Conservation (phyloP, 2,113 vertebrate species). For the Microcebus jonahi region DNA sequence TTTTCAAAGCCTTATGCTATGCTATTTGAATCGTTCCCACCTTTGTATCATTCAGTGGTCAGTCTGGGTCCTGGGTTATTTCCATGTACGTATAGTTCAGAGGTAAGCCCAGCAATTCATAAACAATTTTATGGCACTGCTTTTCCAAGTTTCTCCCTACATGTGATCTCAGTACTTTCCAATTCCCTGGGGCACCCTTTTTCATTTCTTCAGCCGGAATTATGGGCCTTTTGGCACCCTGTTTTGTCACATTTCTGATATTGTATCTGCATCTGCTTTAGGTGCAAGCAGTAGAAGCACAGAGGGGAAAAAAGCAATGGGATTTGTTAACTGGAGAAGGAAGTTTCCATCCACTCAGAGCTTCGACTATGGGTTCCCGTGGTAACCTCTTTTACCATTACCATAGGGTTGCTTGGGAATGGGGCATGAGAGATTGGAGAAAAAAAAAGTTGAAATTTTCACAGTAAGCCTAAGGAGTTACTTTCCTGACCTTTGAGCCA, state of each 20-base stretch:
- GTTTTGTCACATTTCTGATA: neutral
- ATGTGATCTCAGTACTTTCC: neutral
- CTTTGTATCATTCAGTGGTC: neutral
- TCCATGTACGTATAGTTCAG: neutral
- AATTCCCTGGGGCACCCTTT: neutral
- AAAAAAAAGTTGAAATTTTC: neutral
- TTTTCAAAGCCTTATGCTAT: neutral
- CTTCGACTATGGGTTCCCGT: neutral
- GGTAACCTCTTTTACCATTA: neutral
- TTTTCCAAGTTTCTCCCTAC: conserved; percentile 16
- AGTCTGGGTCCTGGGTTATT: neutral
- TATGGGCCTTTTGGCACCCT: neutral
- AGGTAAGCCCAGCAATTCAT: neutral
- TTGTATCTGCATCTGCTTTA: neutral
- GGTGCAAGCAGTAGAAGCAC: neutral
- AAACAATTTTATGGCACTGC: neutral
- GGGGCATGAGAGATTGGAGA: neutral
- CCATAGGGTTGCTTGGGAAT: neutral
- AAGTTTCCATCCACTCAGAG: neutral
- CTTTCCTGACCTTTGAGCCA: neutral
- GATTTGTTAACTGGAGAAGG: neutral
- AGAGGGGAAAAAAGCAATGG: neutral
- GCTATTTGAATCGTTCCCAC: neutral
- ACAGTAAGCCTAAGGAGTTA: neutral
- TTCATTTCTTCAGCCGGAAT: neutral